Evolutionary conservation across 1,140 invertebrate genomes (phyloP).

Genomic region (Drosophila quadrilineata): DNA sequence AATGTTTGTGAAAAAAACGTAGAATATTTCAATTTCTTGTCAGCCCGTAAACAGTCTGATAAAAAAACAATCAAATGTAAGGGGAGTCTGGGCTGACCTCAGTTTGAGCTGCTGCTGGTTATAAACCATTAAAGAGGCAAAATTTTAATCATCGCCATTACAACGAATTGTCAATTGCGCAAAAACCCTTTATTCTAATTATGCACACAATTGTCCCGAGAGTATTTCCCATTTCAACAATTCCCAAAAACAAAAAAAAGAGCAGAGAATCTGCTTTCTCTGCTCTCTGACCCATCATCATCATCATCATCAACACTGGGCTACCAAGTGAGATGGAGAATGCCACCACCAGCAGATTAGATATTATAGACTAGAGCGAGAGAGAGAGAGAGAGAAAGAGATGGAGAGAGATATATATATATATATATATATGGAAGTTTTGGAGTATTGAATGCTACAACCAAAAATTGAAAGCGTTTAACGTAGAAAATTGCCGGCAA

Average conservation of each 20-base stretch:
- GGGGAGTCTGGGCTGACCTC: constrained; percentile 3
- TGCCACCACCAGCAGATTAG: constrained; percentile 21
- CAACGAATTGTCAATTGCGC: constrained; percentile 51
- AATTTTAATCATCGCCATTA: constrained; percentile 70
- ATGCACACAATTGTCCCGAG: constrained; percentile 74
- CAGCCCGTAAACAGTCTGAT: no score
- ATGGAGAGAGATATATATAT: background rate
- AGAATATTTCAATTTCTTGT: no score
- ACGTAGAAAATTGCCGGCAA: constrained; percentile 37
- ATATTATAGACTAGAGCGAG: background rate
- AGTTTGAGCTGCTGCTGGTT: background rate
- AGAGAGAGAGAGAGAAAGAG: background rate
- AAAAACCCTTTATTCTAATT: constrained; percentile 71
- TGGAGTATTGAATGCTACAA: constrained; percentile 5
- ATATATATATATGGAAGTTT: constrained; percentile 5
- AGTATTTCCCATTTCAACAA: constrained; percentile 40
- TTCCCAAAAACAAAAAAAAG: no score
- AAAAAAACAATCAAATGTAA: background rate
- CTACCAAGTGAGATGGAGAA: background rate
- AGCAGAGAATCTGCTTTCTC: no score
- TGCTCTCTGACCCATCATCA: no score
- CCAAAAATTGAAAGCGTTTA: constrained; percentile 72
- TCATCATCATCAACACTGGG: no score
- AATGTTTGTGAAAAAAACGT: no score
- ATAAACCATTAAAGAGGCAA: background rate